Base-by-base conservation (phyloP, 2,888 invertebrate species). In the Seira musarum region DNA sequence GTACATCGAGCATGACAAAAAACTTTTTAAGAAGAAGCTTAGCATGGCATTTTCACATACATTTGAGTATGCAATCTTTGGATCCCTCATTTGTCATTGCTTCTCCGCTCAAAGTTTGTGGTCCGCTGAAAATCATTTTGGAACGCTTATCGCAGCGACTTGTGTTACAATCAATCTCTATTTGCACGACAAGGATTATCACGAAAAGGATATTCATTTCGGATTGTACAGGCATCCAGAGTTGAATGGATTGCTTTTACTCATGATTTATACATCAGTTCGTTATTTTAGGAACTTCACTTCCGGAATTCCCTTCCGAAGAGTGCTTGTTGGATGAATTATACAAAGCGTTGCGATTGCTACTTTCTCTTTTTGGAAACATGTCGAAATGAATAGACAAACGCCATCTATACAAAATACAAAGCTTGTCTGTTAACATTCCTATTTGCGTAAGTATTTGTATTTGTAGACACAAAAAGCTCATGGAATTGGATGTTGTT, bases 261-360 rank as follows among this genome's bases (percentile, higher is more conserved):
- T 66, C 0, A n/a, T 49, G 65, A 0, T 74, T 10, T 74, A 74
- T 40, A 66, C 8, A n/a, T 19, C n/a, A 1, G 53, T 66, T 15
- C 65, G 66, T 1, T 10, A 13, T 10, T 74, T 74, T 17, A 57
- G 74, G 22, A 74, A 64, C 24, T 74, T 66, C 40, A 49, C 64
- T 2, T 22, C 65, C 2, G 21, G 60, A 6, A 60, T 60, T 17
- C 74, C 74, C 0, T 35, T 10, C 5, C 1, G 6, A 19, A 1
- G 66, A 35, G 74, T 74, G 30, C 67, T 74, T n/a, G 24, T 74
- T 25, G 74, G 74, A 66, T 74, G 53, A 65, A 49, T 30, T 30
- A n/a, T n/a, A n/a, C n/a, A n/a, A n/a, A n/a, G n/a, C n/a, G n/a
- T n/a, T n/a, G n/a, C n/a, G n/a, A n/a, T n/a, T n/a, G n/a, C n/a